These are phyloP conservation scores for Diaprepes abbreviatus DNA, from an alignment of 2,888 invertebrate species.

Conservation along the genomic window DNA sequence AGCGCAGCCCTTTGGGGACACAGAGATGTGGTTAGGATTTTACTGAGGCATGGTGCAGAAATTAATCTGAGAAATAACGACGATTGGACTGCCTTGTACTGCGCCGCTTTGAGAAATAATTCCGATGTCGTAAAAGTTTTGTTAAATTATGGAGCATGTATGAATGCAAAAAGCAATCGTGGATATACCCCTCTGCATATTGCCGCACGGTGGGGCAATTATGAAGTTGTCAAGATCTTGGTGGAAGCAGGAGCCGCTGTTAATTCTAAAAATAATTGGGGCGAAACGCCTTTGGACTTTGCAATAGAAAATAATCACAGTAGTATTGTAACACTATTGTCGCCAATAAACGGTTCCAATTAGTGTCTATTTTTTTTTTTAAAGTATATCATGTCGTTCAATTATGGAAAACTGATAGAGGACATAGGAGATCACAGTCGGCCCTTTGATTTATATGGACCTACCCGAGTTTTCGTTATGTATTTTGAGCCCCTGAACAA, in stretches of 20 bases:
- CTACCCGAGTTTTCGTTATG: no score
- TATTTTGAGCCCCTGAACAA: no score
- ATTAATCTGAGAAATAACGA: not conserved
- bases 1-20: not conserved
- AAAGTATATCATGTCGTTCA: no score
- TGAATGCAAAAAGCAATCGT: not conserved
- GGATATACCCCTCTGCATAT: not conserved
- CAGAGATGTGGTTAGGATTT: not conserved
- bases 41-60: not conserved
- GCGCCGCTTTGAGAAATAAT: not conserved
- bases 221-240: constrained; percentile 15
- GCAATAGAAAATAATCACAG: not conserved
- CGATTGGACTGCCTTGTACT: not conserved
- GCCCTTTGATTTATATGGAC: no score
- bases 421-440: no score
- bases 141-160: not conserved
- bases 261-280: not conserved
- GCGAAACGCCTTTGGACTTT: constrained; percentile 9
- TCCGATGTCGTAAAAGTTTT: not conserved
- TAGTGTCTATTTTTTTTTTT: no score
- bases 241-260: not conserved
- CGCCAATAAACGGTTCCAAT: no score
- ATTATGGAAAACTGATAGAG: no score
- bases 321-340: no score
- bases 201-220: not conserved